Evolutionary conservation across 1,140 invertebrate species (phyloP).

Genomic region (Zaprionus inermis): DNA sequence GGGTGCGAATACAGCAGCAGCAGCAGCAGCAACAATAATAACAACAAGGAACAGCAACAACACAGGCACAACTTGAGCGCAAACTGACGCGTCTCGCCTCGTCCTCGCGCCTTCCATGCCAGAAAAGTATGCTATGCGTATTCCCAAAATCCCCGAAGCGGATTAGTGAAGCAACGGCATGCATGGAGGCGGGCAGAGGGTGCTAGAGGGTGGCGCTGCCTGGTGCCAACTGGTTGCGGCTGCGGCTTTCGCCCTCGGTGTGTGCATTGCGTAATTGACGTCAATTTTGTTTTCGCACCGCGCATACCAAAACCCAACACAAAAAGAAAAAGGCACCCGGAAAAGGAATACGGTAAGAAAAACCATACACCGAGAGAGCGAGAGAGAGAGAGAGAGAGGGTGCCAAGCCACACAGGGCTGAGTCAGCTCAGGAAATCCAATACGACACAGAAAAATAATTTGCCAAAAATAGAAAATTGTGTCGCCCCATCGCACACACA

Average conservation of each 20-base stretch:
- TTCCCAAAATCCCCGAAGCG: constrained; percentile 84
- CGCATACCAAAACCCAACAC: constrained; percentile 69
- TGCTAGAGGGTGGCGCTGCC: constrained; percentile 28
- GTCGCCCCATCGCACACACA: constrained; percentile 47
- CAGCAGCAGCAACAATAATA: constrained; percentile 16
- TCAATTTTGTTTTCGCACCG: constrained; percentile 84
- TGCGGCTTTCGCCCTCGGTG: constrained; percentile 9
- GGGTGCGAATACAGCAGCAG: constrained; percentile 57
- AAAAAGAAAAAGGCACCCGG: not conserved
- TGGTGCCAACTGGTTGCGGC: constrained; percentile 49
- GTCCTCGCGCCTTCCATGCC: constrained; percentile 20
- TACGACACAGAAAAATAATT: constrained; percentile 77
- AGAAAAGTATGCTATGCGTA: constrained; percentile 76
- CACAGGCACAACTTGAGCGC: constrained; percentile 17
- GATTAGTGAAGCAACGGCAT: constrained; percentile 58
- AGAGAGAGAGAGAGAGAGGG: too few relatives aligned
- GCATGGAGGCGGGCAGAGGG: not conserved
- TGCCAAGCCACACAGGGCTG: constrained; percentile 17
- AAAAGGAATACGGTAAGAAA: constrained; percentile 9
- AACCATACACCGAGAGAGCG: not conserved
- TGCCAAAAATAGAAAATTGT: constrained; percentile 82
- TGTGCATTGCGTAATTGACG: constrained; percentile 83
- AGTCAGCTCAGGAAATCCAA: constrained; percentile 62
- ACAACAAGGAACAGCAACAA: not conserved
- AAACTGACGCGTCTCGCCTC: constrained; percentile 58